Percentiles rank a stretch among this genome's conserved stretches.
Evolutionary conservation across 2,888 invertebrate species (phyloP).

Genomic region (Empis stercorea): DNA sequence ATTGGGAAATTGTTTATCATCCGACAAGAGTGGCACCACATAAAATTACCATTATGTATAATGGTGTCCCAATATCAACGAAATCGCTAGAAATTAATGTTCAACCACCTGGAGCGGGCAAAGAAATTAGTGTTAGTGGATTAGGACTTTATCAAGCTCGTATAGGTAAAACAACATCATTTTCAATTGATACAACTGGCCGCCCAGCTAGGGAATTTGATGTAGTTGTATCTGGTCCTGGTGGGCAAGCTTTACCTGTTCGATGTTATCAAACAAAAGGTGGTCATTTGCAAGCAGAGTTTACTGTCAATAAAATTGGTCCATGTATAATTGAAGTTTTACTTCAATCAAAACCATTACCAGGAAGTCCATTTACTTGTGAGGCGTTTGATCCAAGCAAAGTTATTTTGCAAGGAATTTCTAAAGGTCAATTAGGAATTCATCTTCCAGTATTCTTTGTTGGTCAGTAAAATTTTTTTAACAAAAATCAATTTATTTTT

Average conservation of each 20-base stretch:
- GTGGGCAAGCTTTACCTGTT: slow-evolving; percentile 70
- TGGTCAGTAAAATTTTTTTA: too few species aligned
- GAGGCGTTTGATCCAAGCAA: slow-evolving; percentile 81
- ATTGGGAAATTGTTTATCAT: slow-evolving; percentile 77
- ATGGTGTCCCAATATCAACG: slow-evolving; percentile 57
- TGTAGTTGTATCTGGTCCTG: slow-evolving; percentile 75
- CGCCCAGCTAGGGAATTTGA: slow-evolving; percentile 79
- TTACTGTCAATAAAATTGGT: slow-evolving; percentile 65
- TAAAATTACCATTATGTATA: slow-evolving; percentile 71
- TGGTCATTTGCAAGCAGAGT: slow-evolving; percentile 89
- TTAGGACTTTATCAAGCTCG: slow-evolving; percentile 76
- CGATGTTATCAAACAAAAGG: slow-evolving; percentile 93
- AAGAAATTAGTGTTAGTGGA: slow-evolving; percentile 60
- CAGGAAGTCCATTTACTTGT: slow-evolving; percentile 88
- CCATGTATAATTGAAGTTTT: slow-evolving; percentile 64
- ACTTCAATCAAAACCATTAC: slow-evolving; percentile 77
- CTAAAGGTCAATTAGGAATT: slow-evolving; percentile 61
- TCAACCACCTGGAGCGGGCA: slow-evolving; percentile 51
- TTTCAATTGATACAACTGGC: slow-evolving; percentile 79
- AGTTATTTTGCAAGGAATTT: slow-evolving; percentile 64
- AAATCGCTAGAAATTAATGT: slow-evolving; percentile 45
- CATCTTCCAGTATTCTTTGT: slow-evolving; percentile 73
- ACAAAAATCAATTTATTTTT: too few species aligned
- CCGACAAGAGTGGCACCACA: slow-evolving; percentile 81
- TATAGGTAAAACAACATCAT: slow-evolving; percentile 68